Evolutionary conservation across 2,113 vertebrate genomes (phyloP).

Genomic region (Platycercus adscitus): DNA sequence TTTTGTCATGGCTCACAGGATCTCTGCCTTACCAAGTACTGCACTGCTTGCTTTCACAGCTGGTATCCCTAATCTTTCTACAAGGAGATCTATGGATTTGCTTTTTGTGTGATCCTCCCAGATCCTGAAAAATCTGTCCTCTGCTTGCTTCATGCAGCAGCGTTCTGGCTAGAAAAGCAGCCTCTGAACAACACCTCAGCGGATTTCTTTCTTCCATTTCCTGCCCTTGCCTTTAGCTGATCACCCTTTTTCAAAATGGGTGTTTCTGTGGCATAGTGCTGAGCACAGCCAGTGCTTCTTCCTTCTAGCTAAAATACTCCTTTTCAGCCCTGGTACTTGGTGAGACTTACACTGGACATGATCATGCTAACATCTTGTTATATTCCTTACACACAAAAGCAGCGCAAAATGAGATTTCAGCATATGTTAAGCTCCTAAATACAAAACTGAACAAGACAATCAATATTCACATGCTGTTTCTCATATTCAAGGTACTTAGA

Average conservation of each 20-base stretch:
- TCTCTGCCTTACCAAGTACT: neutral
- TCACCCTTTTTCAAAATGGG: neutral
- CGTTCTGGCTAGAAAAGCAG: neutral
- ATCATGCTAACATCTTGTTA: neutral
- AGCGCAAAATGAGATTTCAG: neutral
- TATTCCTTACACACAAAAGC: neutral
- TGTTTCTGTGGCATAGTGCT: neutral
- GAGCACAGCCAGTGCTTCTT: neutral
- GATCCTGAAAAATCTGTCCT: neutral
- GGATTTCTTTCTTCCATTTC: neutral
- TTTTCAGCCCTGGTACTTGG: neutral
- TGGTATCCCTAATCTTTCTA: neutral
- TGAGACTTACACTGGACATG: fast-evolving
- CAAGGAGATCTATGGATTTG: neutral
- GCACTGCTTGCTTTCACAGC: neutral
- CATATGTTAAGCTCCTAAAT: neutral
- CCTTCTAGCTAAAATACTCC: neutral
- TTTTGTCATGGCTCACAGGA: neutral
- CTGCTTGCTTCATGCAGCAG: fast-evolving
- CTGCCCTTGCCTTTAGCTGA: neutral
- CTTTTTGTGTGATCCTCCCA: neutral
- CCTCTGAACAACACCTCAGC: fast-evolving
- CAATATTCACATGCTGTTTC: neutral
- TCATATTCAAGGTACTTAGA: neutral
- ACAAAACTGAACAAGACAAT: neutral